Base-by-base conservation (phyloP, 2,113 vertebrate species). In the Oreochromis niloticus region DNA sequence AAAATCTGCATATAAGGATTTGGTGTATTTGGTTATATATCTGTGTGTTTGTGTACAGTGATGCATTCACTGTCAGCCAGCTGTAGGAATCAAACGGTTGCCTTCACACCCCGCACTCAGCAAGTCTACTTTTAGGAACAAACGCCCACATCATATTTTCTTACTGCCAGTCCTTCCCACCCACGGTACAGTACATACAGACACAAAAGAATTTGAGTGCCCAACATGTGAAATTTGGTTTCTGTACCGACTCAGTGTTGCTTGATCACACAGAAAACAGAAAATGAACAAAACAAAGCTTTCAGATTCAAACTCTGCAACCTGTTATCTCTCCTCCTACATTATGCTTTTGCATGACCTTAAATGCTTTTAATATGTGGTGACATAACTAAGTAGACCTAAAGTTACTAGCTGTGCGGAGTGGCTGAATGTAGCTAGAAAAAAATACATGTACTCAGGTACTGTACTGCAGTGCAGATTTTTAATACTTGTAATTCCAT, bases 71-170 rank as follows among this genome's bases (percentile, higher is more conserved):
- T 85, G 79, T 55, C 46, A 63, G 39, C 36, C 30, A 36, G 10
- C 48, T 79, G 88, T n/a, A 59, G 71, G 73, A 85, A 85, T 59
- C 3, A 68, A 59, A 83, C 22, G 82, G 46, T 84, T 48, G 56
- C 10, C 48, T 87, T 87, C 83, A 87, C 81, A 83, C 39, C 22
- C n/a, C 36, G 13, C 68, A 79, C 80, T 81, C 50, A 59, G 56
- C 82, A 81, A 13, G 52, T 80, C 86, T 85, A 43, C 90, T 90
- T 89, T 89, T 85, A 85, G 66, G 54, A 43, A 82, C 83, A 87
- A 86, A 94, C 87, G 19, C 90, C 87, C 85, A 89, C 89, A 85
- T 56, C 16, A 3, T 61, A n/a, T 80, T 55, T 68, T 46, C 27
- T 56, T 63, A 17, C 79, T 86, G 56, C 82, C 54, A 71, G 17